Evolutionary conservation across 2,113 vertebrate species (phyloP).

Genomic region (Chlorodrepanis virens): DNA sequence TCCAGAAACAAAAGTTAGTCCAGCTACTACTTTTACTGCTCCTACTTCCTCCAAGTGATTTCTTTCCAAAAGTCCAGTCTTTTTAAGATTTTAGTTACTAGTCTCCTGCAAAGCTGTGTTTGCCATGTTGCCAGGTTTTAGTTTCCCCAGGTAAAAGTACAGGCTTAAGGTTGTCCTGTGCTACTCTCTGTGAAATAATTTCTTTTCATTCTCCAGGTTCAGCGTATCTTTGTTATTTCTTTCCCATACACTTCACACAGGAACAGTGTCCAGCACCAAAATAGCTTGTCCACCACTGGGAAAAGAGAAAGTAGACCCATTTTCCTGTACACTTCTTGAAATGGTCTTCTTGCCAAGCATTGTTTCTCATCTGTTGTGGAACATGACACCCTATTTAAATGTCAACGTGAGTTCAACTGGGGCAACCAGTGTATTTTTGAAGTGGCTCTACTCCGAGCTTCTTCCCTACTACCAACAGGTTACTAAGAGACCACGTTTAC

Average conservation of each 20-base stretch:
- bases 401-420: constrained; percentile 58
- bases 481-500: constrained; percentile 23
- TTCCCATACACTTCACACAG: constrained; percentile 44
- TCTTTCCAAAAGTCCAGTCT: neutral
- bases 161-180: neutral
- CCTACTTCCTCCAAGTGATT: neutral
- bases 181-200: neutral
- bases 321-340: constrained; percentile 60
- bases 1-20: neutral
- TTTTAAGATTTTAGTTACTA: neutral
- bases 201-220: neutral
- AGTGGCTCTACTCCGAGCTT: neutral
- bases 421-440: constrained; percentile 26
- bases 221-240: neutral
- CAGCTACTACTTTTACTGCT: neutral
- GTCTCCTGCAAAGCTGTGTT: neutral
- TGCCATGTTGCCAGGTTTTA: neutral
- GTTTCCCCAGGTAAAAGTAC: neutral
- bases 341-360: constrained; percentile 60
- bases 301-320: constrained; percentile 67
- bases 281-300: constrained; percentile 59
- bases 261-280: constrained; percentile 55
- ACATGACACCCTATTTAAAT: constrained; percentile 64
- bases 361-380: constrained; percentile 62
- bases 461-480: neutral